phyloP scores from a whole-genome alignment of 2,113 vertebrate genomes.

The Tautogolabrus adspersus region DNA sequence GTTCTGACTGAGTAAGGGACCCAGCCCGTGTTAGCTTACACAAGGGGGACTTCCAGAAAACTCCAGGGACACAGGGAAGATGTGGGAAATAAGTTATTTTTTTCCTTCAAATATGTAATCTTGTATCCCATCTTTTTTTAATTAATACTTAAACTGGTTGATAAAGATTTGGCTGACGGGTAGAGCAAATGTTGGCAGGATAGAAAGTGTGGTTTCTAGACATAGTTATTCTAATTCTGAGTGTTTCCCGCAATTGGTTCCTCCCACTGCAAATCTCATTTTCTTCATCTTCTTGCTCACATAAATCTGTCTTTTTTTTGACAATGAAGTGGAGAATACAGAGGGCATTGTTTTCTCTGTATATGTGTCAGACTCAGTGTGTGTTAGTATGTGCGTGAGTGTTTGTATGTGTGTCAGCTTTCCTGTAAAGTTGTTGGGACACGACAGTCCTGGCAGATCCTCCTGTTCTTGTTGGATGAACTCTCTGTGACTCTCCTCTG shows the following conservation, averaged over 20 bases:
- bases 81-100: constrained; percentile 40
- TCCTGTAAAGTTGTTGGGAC: constrained; percentile 69
- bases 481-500: constrained; percentile 70
- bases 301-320: constrained; percentile 20
- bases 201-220: constrained; percentile 24
- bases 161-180: background rate
- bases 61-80: constrained; percentile 47
- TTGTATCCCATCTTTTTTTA: constrained; percentile 12
- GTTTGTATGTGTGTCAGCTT: constrained; percentile 40
- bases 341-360: constrained; percentile 53
- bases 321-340: constrained; percentile 32
- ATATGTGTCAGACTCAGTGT: constrained; percentile 18
- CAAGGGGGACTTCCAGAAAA: constrained; percentile 70
- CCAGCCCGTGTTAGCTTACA: constrained; percentile 70
- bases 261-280: constrained; percentile 7
- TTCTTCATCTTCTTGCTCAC: background rate
- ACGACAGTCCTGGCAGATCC: constrained; percentile 72
- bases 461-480: constrained; percentile 73
- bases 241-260: background rate
- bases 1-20: constrained; percentile 54
- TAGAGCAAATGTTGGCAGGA: constrained; percentile 32
- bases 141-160: constrained; percentile 4
- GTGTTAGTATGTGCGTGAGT: constrained; percentile 16
- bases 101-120: constrained; percentile 52
- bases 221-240: constrained; percentile 10